A percentile compares a stretch with the other conserved stretches of the same genome.
Conservation (phyloP, 92 coral and sea anemone species). For the Blastomussa wellsi region DNA sequence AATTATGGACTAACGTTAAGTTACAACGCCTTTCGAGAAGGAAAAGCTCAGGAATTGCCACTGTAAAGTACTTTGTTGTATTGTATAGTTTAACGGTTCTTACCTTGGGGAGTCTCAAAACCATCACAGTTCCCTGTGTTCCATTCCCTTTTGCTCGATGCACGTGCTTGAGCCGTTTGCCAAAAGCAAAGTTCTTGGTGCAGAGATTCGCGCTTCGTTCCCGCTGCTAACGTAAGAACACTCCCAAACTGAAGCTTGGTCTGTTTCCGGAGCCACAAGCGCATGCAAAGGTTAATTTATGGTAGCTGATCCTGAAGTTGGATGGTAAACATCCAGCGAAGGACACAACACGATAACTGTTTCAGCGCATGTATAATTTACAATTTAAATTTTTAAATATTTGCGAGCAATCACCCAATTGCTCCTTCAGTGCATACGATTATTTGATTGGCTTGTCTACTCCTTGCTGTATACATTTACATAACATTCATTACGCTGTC, state of each 20-base stretch:
- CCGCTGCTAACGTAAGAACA: background rate
- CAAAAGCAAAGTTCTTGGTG: background rate
- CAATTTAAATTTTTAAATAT: background rate
- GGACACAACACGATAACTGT: background rate
- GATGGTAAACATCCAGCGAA: background rate
- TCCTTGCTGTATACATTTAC: background rate
- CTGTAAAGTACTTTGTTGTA: background rate
- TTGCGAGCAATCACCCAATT: background rate
- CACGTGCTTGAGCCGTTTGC: background rate
- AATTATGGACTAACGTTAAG: background rate
- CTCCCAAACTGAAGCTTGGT: background rate
- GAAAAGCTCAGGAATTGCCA: background rate
- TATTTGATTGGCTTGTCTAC: background rate
- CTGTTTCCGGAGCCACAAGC: background rate
- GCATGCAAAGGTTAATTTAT: too few relatives aligned
- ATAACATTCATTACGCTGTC: too few relatives aligned
- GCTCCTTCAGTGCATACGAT: background rate
- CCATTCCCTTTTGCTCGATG: background rate
- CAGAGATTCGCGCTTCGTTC: background rate
- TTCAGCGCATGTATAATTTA: background rate
- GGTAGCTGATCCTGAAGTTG: background rate
- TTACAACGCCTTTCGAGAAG: background rate
- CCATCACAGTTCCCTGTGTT: too few relatives aligned
- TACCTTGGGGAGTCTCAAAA: background rate
- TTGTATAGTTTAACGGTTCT: background rate